Evolutionary conservation across 2,888 invertebrate species (phyloP), one percentile per base, ranked within the genome.

Genomic region (Catocala nupta): DNA sequence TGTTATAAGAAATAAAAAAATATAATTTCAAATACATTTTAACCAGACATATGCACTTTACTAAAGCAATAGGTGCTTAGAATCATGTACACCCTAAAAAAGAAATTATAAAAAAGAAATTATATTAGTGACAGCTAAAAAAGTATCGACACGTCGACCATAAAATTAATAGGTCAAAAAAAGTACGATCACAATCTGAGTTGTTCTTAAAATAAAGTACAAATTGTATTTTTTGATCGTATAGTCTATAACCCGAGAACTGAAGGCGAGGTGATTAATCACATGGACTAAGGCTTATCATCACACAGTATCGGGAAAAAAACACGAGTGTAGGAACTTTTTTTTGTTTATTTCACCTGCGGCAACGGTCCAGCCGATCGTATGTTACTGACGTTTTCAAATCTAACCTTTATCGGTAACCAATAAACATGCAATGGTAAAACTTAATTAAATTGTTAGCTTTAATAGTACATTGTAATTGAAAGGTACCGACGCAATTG

Each of bases 261-360:
- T 57, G 65, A 67, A 70, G 68, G 71, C 63, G 61, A 59, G 67
- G 74, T 75, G 78, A 86, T 86, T 81, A 86, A 86, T 86, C 85
- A 39, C 6, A 86, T 81, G 61, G 65, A 61, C 68, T 53, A 57
- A 43, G 63, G 69, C 79, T 85, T 86, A 85, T 86, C 85, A 81
- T 71, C 76, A 65, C 54, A 59, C 69, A 63, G 73, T 82, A 86
- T 85, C 85, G 67, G 68, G 74, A 67, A 79, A 71, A 67, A 64
- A 75, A 80, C 78, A 76, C 51, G 75, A 74, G 79, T 77, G 71
- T 70, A 68, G 58, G 61, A 63, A 58, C 57, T 60, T 55, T 63
- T 73, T 25, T 69, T 65, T 55, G 36, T 57, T 69, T 50, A 10
- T 62, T 75, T 69, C 77, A 73, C 65, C 78, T 71, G 77, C 64